Evolutionary conservation across 1,140 invertebrate species (phyloP), one percentile per base, ranked within the genome.

Genomic region (Atta texana): DNA sequence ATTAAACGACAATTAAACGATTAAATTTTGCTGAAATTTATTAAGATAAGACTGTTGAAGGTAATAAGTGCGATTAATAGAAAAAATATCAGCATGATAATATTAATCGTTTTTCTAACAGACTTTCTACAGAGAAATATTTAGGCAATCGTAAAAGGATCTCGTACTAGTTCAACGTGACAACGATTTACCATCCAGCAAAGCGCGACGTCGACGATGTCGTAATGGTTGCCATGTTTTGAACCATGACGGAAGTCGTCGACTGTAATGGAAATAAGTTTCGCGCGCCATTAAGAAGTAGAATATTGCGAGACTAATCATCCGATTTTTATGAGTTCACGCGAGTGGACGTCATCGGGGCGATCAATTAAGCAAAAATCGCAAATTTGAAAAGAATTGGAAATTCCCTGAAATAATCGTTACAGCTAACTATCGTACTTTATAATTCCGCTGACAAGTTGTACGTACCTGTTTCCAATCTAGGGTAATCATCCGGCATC

Each of bases 401-500:
- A 80, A 64, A 64, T 51, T 71, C 34, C 59, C n/a, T 28, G 14
- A 77, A 89, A 61, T 77, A 39, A 31, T 55, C 34, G 14, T 53
- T 61, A 61, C n/a, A 8, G 7, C 14, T 21, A 51, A 34, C 14
- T 53, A 80, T 61, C 16, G 39, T 63, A 24, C 51, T 63, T 61
- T 21, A 12, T 14, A 18, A 57, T 53, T 24, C 31, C 28, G 44
- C 2, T 49, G n/a, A 21, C 14, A 51, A 51, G 12, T 66, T 49
- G 3, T 28, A 94, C 93, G 75, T 95, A 95, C 95, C 95, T 92
- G 94, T 94, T 88, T 95, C 95, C 51, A 95, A 78, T 84, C 94
- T 94, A 5, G 94, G 94, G 88, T 93, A 95, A 75, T 95, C 95
- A 77, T 93, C 94, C 89, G 92, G 93, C 39, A 93, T 92, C 92